Evolutionary conservation across 2,113 vertebrate genomes (phyloP).

Genomic region (Peromyscus californicus): DNA sequence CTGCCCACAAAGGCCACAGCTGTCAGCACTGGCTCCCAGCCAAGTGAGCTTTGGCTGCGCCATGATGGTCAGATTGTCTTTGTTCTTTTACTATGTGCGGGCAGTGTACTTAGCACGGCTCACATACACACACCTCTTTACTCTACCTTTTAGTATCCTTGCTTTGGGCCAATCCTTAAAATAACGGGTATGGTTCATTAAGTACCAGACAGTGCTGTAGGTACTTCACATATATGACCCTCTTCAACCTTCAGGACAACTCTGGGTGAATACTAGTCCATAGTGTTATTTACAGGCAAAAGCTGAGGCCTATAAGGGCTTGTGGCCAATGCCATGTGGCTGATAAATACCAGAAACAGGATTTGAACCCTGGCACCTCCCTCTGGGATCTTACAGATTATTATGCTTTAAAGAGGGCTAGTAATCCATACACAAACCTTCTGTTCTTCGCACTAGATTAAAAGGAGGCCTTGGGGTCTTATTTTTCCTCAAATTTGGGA

Average conservation of each 20-base stretch:
- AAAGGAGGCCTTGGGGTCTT: not conserved
- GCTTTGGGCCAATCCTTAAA: not conserved
- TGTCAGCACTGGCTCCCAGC: not conserved
- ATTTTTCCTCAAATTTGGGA: not conserved
- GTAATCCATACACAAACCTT: not conserved
- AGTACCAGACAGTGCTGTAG: not conserved
- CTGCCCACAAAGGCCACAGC: not conserved
- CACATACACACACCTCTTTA: not conserved
- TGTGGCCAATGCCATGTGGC: not conserved
- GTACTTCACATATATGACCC: not conserved
- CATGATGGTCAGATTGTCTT: not conserved
- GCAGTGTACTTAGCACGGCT: not conserved
- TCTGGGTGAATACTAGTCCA: conserved; percentile 8
- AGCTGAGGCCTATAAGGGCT: not conserved
- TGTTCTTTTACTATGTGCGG: not conserved
- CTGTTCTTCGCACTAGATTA: conserved; percentile 22
- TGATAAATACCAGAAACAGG: not conserved
- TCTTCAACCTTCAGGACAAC: conserved; percentile 15
- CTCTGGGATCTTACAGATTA: not conserved
- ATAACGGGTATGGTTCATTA: not conserved
- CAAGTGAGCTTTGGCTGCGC: not conserved
- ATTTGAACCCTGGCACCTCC: not conserved
- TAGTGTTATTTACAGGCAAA: not conserved
- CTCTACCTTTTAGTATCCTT: not conserved
- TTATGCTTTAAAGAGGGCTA: not conserved